Evolutionary conservation across 2,797 vertebrate species (phyloP).

Genomic region (Amniataba percoides): DNA sequence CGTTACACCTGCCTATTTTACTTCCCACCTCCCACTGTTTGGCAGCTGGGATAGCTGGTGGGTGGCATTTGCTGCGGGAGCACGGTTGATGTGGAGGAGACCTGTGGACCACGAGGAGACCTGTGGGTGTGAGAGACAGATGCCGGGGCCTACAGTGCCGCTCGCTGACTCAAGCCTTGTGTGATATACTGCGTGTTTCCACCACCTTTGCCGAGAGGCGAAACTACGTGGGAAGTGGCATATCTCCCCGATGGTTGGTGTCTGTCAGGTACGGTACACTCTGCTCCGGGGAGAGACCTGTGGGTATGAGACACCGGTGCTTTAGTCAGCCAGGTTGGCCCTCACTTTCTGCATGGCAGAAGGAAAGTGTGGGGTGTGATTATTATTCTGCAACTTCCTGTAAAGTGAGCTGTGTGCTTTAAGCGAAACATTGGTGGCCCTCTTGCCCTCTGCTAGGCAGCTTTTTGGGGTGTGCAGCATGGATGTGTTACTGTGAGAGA

Average conservation of each 20-base stretch:
- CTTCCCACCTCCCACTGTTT: slow-evolving; percentile 69
- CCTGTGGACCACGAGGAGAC: slow-evolving; percentile 61
- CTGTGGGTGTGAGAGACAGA: slow-evolving; percentile 69
- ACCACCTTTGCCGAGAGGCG: slow-evolving; percentile 36
- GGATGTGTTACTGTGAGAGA: neutral
- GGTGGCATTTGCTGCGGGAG: slow-evolving; percentile 58
- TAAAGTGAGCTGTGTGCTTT: slow-evolving; percentile 21
- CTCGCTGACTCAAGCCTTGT: slow-evolving; percentile 32
- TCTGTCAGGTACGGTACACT: slow-evolving; percentile 38
- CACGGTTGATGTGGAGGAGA: slow-evolving; percentile 53
- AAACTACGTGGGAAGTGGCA: slow-evolving; percentile 43
- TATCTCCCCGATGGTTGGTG: slow-evolving; percentile 38
- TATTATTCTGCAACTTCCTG: slow-evolving; percentile 25
- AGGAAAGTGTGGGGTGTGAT: slow-evolving; percentile 1
- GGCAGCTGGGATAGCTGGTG: slow-evolving; percentile 71
- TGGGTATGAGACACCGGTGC: slow-evolving; percentile 25
- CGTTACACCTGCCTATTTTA: slow-evolving; percentile 46
- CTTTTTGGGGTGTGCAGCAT: slow-evolving; percentile 2
- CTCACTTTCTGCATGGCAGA: slow-evolving; percentile 6
- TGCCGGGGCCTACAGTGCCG: slow-evolving; percentile 40
- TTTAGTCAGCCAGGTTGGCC: slow-evolving; percentile 15
- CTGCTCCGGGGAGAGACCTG: slow-evolving; percentile 26
- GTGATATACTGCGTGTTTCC: slow-evolving; percentile 35
- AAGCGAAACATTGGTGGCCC: slow-evolving; percentile 24
- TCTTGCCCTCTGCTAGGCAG: slow-evolving; percentile 5